Percentiles rank a stretch among this genome's conserved stretches.
phyloP scores from a whole-genome alignment of 2,113 vertebrate species.

The Bettongia penicillata region DNA sequence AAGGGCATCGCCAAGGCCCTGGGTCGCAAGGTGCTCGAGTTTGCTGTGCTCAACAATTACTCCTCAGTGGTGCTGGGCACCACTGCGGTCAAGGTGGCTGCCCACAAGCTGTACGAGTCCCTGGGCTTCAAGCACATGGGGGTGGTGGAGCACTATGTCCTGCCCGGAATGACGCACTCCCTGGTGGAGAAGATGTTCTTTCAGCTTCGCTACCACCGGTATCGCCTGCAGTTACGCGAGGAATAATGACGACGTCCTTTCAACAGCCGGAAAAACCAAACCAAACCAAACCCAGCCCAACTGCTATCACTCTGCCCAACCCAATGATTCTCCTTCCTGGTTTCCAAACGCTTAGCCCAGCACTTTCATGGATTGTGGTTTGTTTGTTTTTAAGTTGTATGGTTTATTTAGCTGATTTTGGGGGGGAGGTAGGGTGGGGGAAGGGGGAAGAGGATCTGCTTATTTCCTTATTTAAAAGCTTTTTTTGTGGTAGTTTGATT shows the following conservation, averaged over 20 bases:
- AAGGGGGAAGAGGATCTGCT: neutral
- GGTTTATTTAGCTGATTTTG: constrained; percentile 56
- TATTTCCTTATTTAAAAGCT: neutral
- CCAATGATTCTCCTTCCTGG: constrained; percentile 79
- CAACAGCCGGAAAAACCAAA: neutral
- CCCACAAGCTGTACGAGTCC: constrained; percentile 99
- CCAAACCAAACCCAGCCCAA: neutral
- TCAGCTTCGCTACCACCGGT: constrained; percentile 98
- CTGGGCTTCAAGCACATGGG: constrained; percentile 96
- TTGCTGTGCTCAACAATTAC: constrained; percentile 95
- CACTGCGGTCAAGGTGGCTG: constrained; percentile 97
- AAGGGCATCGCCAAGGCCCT: constrained; percentile 98
- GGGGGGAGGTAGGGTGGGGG: neutral
- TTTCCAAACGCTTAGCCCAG: constrained; percentile 71
- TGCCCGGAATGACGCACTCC: constrained; percentile 96
- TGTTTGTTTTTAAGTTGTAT: constrained; percentile 60
- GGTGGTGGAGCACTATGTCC: constrained; percentile 90
- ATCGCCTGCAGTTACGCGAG: constrained; percentile 98
- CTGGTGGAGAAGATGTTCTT: constrained; percentile 97
- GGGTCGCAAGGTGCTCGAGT: constrained; percentile 97
- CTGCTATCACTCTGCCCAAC: constrained; percentile 54
- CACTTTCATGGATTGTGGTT: constrained; percentile 49
- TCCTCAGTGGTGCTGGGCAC: constrained; percentile 96
- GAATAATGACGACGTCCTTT: constrained; percentile 88
- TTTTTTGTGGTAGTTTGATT: neutral